phyloP scores from a whole-genome alignment of 2,113 vertebrate species.

The Barbus barbus region DNA sequence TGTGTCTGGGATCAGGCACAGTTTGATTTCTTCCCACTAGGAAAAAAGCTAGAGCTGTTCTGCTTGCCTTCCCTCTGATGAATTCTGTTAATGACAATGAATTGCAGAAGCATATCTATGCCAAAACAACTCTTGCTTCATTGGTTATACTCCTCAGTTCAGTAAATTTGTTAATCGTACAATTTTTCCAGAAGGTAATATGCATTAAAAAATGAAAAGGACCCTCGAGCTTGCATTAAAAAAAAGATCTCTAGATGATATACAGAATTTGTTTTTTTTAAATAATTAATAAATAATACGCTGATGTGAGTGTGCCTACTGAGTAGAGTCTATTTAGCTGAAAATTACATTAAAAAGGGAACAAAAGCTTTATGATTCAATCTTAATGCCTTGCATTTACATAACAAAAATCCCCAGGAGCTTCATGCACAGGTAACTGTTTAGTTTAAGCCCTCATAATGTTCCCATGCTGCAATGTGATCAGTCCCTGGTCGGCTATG shows the following conservation, averaged over 20 bases:
- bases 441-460: background rate
- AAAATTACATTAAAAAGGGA: slow-evolving; percentile 7
- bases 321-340: background rate
- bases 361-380: slow-evolving; percentile 14
- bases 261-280: too few species aligned
- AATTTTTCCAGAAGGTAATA: slow-evolving; percentile 25
- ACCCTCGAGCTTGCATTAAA: slow-evolving; percentile 18
- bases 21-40: slow-evolving; percentile 37
- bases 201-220: background rate
- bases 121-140: slow-evolving; percentile 37
- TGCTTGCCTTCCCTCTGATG: slow-evolving; percentile 44
- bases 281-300: background rate
- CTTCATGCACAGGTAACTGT: background rate
- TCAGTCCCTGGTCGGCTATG: background rate
- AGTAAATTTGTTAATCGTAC: slow-evolving; percentile 43
- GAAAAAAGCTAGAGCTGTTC: slow-evolving; percentile 29
- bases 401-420: slow-evolving; percentile 2
- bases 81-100: slow-evolving; percentile 51
- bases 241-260: background rate
- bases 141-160: slow-evolving; percentile 31
- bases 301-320: slow-evolving; percentile 2
- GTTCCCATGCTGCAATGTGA: background rate
- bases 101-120: slow-evolving; percentile 27
- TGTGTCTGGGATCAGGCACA: background rate
- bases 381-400: background rate